A percentile compares a stretch with the other conserved stretches of the same genome.
These are phyloP conservation scores for Tetropium fuscum DNA, from an alignment of 2,888 invertebrate genomes.

Conservation along the genomic window DNA sequence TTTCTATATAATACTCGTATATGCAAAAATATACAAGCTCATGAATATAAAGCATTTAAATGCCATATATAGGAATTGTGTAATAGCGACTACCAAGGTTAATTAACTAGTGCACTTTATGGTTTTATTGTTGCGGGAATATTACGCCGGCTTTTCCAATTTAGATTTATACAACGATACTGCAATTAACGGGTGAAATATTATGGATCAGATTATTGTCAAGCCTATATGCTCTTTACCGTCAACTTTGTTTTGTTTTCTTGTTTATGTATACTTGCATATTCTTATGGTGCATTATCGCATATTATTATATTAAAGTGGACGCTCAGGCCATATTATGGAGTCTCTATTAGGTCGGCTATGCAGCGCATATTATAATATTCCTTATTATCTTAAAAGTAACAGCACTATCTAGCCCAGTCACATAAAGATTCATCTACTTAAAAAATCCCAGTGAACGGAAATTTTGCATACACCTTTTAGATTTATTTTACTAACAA, in stretches of 20 bases:
- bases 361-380: too few species aligned
- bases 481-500: too few species aligned
- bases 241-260: slow-evolving; percentile 31
- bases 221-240: slow-evolving; percentile 41
- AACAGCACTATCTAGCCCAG: too few species aligned
- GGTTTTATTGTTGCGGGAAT: slow-evolving; percentile 37
- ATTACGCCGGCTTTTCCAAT: slow-evolving; percentile 40
- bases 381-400: too few species aligned
- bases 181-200: slow-evolving; percentile 44
- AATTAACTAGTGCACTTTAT: slow-evolving; percentile 33
- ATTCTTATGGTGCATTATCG: slow-evolving; percentile 31
- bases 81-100: slow-evolving; percentile 32
- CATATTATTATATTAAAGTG: slow-evolving; percentile 32
- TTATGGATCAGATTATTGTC: slow-evolving; percentile 48
- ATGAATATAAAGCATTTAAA: slow-evolving; percentile 15
- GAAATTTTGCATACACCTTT: too few species aligned
- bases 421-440: too few species aligned
- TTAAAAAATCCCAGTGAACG: too few species aligned
- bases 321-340: slow-evolving; percentile 24
- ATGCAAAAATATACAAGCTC: slow-evolving; percentile 25
- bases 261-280: slow-evolving; percentile 31
- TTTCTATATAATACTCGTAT: too few species aligned
- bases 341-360: slow-evolving; percentile 2
- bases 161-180: slow-evolving; percentile 47
- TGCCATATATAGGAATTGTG: slow-evolving; percentile 32